Evolutionary conservation across 2,797 vertebrate species (phyloP), one percentile per base, ranked within the genome.

Genomic region (Halcyon chelicuti): DNA sequence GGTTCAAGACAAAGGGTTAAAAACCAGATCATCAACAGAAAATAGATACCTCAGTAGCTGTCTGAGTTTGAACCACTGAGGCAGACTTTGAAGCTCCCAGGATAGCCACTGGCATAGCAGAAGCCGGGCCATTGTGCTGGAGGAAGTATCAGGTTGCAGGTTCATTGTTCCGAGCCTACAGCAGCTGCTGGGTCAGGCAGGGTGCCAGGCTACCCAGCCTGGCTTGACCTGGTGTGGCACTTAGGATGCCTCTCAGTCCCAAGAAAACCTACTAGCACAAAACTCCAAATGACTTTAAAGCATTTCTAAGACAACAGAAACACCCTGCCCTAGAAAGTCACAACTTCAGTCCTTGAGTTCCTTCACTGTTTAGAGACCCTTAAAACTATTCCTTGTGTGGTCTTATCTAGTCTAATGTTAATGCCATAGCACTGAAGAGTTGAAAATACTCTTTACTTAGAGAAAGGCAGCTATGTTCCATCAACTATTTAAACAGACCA

Each of bases 81-180:
- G 18, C 40, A 70, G n/a, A 13, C n/a, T 44, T 8, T 20, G 26
- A 79, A 79, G 57, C 4, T 51, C 28, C 40, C 33, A 55, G 29
- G 68, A 80, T 17, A 28, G 25, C 42, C 12, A 3, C 11, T 6
- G 28, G 62, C 42, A 84, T 5, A 20, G 66, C 51, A 91, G 71
- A 65, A 89, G 60, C 39, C 60, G 82, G 74, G 47, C 54, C 46
- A 25, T 13, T 26, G 1, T 1, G 31, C 60, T 60, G 23, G 13
- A 92, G 84, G 91, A 94, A 93, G 46, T 82, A 95, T 91, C 86
- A 29, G 3, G 2, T 93, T 77, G 68, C 90, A 77, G 10, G 1
- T n/a, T 33, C 71, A 75, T 70, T 84, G 86, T 23, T 84, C 88
- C 31, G 11, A 10, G 81, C 57, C 73, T 84, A 29, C 19, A 74